Evolutionary conservation across 2,888 invertebrate species (phyloP).

Genomic region (Caenorhabditis panamensis): DNA sequence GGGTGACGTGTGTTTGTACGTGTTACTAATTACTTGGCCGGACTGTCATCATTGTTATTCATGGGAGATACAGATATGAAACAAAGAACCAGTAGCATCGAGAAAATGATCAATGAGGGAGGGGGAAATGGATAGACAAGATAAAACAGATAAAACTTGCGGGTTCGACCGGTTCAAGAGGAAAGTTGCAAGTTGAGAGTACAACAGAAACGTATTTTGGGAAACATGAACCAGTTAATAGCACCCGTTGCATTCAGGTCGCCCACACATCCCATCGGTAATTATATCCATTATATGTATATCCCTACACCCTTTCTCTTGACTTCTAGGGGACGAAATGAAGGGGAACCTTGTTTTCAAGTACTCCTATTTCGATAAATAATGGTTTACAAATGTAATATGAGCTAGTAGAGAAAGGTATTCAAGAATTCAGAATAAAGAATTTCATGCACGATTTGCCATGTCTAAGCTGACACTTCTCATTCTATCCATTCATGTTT

Average conservation of each 20-base stretch:
- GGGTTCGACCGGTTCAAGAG: too few species aligned
- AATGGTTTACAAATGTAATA: slow-evolving; percentile 33
- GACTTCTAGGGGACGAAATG: slow-evolving; percentile 4
- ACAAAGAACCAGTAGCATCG: too few species aligned
- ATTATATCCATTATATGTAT: too few species aligned
- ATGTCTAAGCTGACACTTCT: slow-evolving; percentile 8
- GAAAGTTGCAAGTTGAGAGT: too few species aligned
- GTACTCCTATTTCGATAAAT: slow-evolving; percentile 44
- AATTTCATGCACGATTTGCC: not conserved
- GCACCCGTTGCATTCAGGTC: not conserved
- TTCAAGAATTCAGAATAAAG: slow-evolving; percentile 40
- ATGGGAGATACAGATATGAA: too few species aligned
- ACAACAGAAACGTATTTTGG: too few species aligned
- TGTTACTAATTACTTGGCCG: not conserved
- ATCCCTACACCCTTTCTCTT: too few species aligned
- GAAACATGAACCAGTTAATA: not conserved
- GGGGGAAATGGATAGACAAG: not conserved
- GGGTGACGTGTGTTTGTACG: not conserved
- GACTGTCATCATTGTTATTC: not conserved
- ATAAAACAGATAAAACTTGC: not conserved
- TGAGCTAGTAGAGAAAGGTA: slow-evolving; percentile 27
- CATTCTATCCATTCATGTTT: slow-evolving; percentile 12
- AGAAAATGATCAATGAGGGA: not conserved
- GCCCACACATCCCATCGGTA: too few species aligned
- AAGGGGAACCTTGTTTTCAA: slow-evolving; percentile 34